Evolutionary conservation across 2,113 vertebrate genomes (phyloP).

Genomic region (Saccopteryx bilineata): DNA sequence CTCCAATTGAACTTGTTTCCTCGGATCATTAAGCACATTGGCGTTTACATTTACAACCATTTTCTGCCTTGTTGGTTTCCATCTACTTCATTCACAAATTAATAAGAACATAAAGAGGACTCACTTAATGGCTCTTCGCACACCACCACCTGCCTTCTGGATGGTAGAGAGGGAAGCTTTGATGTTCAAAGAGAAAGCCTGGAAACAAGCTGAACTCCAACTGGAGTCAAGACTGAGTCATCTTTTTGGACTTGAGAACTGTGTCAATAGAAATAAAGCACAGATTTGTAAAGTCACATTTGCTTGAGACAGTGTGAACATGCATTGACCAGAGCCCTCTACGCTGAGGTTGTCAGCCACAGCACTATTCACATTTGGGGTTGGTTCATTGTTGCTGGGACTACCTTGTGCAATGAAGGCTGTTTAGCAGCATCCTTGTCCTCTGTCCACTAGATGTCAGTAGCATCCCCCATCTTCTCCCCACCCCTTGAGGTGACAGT

Average conservation of each 20-base stretch:
- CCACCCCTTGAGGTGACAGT: neutral
- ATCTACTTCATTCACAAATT: conserved; percentile 72
- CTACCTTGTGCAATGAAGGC: neutral
- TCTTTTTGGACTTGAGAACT: conserved; percentile 20
- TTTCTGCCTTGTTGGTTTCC: conserved; percentile 80
- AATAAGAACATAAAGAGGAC: conserved; percentile 63
- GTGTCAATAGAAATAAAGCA: neutral
- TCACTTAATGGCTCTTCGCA: conserved; percentile 41
- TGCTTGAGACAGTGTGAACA: neutral
- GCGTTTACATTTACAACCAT: conserved; percentile 74
- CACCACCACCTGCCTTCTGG: conserved; percentile 10
- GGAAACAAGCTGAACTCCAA: neutral
- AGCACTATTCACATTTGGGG: too few species aligned
- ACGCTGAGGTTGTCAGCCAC: neutral
- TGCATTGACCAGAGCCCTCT: neutral
- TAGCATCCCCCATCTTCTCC: neutral
- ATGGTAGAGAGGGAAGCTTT: neutral
- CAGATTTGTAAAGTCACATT: neutral
- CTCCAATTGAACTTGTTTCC: conserved; percentile 67
- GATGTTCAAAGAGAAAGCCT: neutral
- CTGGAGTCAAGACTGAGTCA: neutral
- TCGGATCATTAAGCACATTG: conserved; percentile 70
- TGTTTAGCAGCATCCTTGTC: neutral
- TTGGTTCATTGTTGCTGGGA: neutral
- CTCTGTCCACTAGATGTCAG: neutral